Conservation (phyloP, 2,113 vertebrate genomes). For the Apus apus region DNA sequence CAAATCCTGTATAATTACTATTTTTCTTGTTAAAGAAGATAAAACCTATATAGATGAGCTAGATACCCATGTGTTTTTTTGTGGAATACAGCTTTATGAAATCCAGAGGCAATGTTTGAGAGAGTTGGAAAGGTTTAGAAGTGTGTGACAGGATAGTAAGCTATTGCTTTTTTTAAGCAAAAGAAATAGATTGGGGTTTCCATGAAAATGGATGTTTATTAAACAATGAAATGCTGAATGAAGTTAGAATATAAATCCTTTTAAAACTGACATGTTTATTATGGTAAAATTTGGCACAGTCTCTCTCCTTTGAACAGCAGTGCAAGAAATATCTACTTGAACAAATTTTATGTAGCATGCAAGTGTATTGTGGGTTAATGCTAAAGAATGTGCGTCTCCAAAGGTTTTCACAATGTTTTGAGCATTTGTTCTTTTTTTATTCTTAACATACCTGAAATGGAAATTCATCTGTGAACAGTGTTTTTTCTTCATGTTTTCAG, state of each 20-base stretch:
- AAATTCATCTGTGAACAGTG: slow-evolving; percentile 63
- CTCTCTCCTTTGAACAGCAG: slow-evolving; percentile 25
- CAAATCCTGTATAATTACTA: background rate
- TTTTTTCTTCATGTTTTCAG: slow-evolving; percentile 67
- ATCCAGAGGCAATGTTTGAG: background rate
- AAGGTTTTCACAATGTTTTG: slow-evolving; percentile 26
- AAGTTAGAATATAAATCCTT: slow-evolving; percentile 53
- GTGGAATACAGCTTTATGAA: background rate
- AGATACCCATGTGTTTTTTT: background rate
- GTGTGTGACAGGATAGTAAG: background rate
- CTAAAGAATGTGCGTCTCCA: slow-evolving; percentile 30
- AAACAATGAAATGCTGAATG: slow-evolving; percentile 35
- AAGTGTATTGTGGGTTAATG: slow-evolving; percentile 45
- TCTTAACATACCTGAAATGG: slow-evolving; percentile 59
- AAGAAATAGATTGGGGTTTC: background rate
- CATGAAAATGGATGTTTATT: slow-evolving; percentile 35
- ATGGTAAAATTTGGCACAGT: slow-evolving; percentile 1
- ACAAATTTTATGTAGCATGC: slow-evolving; percentile 28
- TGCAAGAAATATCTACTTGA: slow-evolving; percentile 1
- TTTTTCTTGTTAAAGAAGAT: background rate
- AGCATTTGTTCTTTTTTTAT: slow-evolving; percentile 46
- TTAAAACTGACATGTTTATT: slow-evolving; percentile 50
- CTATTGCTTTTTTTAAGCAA: background rate
- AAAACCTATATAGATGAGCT: background rate
- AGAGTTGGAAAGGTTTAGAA: background rate